Base-by-base conservation (phyloP, 1,140 invertebrate species). In the Adelges cooleyi region DNA sequence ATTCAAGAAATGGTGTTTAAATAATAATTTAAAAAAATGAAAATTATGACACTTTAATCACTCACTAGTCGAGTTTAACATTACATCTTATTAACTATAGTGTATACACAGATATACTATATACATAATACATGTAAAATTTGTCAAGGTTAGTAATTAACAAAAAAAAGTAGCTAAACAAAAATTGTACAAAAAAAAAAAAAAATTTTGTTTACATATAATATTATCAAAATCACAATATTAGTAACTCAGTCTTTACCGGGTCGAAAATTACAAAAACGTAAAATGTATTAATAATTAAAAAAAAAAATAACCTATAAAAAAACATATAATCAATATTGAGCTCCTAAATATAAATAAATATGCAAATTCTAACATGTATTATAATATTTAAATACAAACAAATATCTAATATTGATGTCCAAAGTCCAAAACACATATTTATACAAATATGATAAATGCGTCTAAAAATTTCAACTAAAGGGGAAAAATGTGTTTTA, bases 171-270 rank as follows among this genome's bases (percentile, higher is more conserved):
- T n/a, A n/a, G n/a, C n/a, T n/a, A n/a, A n/a, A n/a, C n/a, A n/a
- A n/a, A n/a, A n/a, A n/a, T n/a, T n/a, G n/a, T n/a, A n/a, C n/a
- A n/a, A n/a, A n/a, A 8, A 38, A 38, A 38, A 38, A 38, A 38
- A 59, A 40, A 42, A 29, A 50, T n/a, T 3, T 25, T 13, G 4
- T 27, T 40, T 44, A 42, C 38, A 27, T 44, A 59, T 44, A n/a
- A n/a, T n/a, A n/a, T 59, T 59, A 56, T 56, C 22, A 59, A 44
- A 36, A 59, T 59, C 23, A 59, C 53, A 59, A n/a, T 59, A 59
- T 44, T 42, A 17, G 38, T 44, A 59, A 44, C 53, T 59, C 53
- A 59, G 53, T 59, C 53, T 56, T 56, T 25, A 17, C 53, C 15
- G 53, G 53, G 53, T 59, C 38, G 44, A 59, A 59, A 25, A 42